Evolutionary conservation across 2,888 invertebrate genomes (phyloP).

Genomic region (Harpagoxenus sublaevis): DNA sequence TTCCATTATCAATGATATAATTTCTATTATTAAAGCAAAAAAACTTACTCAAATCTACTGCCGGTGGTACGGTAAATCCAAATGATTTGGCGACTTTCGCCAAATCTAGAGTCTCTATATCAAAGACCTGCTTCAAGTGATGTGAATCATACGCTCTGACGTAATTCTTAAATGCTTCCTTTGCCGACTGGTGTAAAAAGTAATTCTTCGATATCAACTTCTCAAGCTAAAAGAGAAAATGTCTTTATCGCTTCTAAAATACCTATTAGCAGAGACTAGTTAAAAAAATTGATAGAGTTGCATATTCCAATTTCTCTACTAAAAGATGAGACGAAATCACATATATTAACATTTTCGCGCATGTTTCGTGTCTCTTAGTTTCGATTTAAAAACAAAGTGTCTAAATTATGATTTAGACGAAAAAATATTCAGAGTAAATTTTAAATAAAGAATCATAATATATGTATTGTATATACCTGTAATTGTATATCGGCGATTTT

Average conservation of each 20-base stretch:
- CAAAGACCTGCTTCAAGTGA: conserved; percentile 97
- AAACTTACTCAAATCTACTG: conserved; percentile 93
- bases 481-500: conserved; percentile 98
- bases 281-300: not conserved
- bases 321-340: conserved; percentile 17
- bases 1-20: not conserved
- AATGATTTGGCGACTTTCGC: conserved; percentile 96
- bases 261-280: not conserved
- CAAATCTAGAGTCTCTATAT: conserved; percentile 96
- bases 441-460: not conserved
- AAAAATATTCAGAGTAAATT: not conserved
- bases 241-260: not conserved
- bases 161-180: conserved; percentile 98
- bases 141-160: conserved; percentile 99
- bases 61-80: conserved; percentile 97
- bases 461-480: conserved; percentile 89
- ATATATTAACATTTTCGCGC: not conserved
- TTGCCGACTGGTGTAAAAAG: conserved; percentile 97
- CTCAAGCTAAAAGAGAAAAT: conserved; percentile 91
- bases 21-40: not conserved
- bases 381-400: not conserved
- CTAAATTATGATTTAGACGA: not conserved
- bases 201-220: conserved; percentile 98
- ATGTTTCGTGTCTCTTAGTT: not conserved
- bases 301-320: not conserved